phyloP scores from a whole-genome alignment of 1,140 invertebrate species.

The Drosophila serrata region DNA sequence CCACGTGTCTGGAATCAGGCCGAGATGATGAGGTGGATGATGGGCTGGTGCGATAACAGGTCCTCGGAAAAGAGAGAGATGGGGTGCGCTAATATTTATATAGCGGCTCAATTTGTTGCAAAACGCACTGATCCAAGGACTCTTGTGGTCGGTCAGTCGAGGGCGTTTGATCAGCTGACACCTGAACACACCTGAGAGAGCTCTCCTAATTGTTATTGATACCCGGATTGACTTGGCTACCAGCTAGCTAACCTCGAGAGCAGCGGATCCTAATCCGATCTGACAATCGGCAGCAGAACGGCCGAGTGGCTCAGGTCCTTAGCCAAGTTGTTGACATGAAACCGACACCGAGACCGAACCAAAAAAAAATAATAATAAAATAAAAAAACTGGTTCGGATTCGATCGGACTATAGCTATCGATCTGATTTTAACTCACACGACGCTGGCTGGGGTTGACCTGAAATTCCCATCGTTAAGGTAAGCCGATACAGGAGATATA shows the following conservation, averaged over 20 bases:
- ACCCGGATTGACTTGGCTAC: constrained; percentile 33
- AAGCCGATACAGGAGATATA: constrained; percentile 59
- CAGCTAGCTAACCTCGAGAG: constrained; percentile 25
- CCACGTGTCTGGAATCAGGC: constrained; percentile 52
- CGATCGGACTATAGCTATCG: constrained; percentile 62
- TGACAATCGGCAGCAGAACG: constrained; percentile 72
- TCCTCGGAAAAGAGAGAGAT: constrained; percentile 4
- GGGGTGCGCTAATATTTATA: constrained; percentile 43
- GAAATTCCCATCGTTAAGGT: constrained; percentile 74
- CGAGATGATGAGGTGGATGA: constrained; percentile 41
- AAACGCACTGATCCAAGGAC: constrained; percentile 34
- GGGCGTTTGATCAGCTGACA: constrained; percentile 72
- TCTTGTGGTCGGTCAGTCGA: constrained; percentile 61
- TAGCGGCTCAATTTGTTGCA: constrained; percentile 50
- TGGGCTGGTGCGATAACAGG: constrained; percentile 66
- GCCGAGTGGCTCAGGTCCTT: constrained; percentile 64
- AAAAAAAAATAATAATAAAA: background rate
- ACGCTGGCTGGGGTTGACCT: constrained; percentile 49
- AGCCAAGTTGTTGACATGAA: constrained; percentile 68
- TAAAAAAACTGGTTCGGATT: constrained; percentile 62
- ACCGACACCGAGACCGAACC: constrained; percentile 47
- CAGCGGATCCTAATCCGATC: constrained; percentile 61
- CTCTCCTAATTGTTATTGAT: constrained; percentile 46
- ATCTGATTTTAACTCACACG: constrained; percentile 79
- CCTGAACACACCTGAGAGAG: constrained; percentile 65